phyloP scores from a whole-genome alignment of 2,888 invertebrate species.

The Athrips mouffetella region DNA sequence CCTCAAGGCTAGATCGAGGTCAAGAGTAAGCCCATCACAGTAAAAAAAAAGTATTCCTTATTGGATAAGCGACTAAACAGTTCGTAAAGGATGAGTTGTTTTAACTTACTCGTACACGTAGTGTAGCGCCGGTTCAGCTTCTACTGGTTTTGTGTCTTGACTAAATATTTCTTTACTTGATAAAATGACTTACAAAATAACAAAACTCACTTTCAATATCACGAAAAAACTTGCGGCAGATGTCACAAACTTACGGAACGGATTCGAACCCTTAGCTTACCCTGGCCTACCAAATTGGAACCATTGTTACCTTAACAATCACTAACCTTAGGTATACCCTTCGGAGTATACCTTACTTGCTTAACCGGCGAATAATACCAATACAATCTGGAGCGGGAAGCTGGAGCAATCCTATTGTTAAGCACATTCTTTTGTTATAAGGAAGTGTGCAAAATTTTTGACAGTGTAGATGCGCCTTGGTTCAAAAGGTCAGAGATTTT shows the following conservation, averaged over 20 bases:
- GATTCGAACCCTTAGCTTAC: constrained; percentile 33
- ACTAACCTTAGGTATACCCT: constrained; percentile 37
- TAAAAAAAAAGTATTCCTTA: no score
- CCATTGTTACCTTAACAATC: constrained; percentile 59
- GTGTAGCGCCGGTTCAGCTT: no score
- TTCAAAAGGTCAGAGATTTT: constrained; percentile 33
- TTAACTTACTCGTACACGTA: no score
- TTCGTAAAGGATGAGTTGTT: no score
- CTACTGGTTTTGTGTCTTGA: no score
- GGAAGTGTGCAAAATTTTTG: constrained; percentile 63
- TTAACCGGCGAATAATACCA: constrained; percentile 51
- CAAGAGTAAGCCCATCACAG: no score
- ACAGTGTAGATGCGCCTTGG: constrained; percentile 43
- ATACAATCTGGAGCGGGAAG: constrained; percentile 65
- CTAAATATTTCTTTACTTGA: no score
- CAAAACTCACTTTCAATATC: constrained; percentile 1
- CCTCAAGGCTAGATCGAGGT: no score
- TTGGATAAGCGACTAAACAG: no score
- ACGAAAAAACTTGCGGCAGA: constrained; percentile 40
- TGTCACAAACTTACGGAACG: constrained; percentile 43
- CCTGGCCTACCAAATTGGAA: constrained; percentile 39
- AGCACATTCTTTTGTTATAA: constrained; percentile 53
- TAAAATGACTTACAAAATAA: constrained; percentile 1
- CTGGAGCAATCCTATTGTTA: constrained; percentile 29
- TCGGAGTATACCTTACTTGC: no score